Evolutionary conservation across 2,797 vertebrate species (phyloP).

Genomic region (Taeniopygia guttata): DNA sequence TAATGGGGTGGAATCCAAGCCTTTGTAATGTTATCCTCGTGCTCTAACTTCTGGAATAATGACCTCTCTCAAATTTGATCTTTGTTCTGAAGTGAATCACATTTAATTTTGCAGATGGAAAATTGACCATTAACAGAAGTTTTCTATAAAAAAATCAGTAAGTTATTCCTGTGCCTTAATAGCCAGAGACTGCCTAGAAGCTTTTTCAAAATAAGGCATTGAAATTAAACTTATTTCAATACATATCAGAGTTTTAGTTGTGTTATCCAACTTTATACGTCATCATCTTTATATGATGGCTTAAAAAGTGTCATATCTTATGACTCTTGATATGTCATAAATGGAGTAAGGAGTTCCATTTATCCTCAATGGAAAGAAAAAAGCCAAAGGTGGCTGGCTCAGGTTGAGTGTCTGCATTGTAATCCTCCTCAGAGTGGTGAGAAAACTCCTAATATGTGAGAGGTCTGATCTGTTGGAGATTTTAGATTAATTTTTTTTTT

Average conservation of each 20-base stretch:
- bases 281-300: no score
- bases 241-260: not conserved
- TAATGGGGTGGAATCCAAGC: not conserved
- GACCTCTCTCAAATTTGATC: not conserved
- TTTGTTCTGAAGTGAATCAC: not conserved
- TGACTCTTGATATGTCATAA: no score
- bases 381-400: not conserved
- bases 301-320: no score
- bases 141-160: not conserved
- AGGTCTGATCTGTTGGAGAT: not conserved
- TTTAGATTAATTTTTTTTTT: not conserved
- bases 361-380: not conserved
- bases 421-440: not conserved
- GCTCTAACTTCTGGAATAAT: not conserved
- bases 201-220: not conserved
- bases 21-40: accelerated
- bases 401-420: not conserved
- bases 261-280: not conserved
- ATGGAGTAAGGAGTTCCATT: not conserved
- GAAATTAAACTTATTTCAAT: not conserved
- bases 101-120: not conserved
- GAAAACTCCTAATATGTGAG: not conserved
- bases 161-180: not conserved
- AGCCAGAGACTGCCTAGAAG: not conserved
- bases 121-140: not conserved